Base-by-base conservation (phyloP, 2,113 vertebrate genomes). In the Columba janthina region DNA sequence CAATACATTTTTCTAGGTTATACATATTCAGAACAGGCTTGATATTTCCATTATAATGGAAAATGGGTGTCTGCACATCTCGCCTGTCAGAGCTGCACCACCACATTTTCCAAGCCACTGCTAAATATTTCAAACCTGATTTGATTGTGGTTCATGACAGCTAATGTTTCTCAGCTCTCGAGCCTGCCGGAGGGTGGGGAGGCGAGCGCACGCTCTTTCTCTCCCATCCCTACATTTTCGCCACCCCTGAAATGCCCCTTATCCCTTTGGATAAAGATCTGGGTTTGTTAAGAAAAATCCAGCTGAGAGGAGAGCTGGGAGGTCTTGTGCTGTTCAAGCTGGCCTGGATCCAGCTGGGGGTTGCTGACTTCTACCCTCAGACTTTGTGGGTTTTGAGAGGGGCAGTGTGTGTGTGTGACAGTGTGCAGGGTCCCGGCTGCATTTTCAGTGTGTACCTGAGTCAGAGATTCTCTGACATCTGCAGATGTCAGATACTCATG, bases 81-180 rank as follows among this genome's bases (percentile, higher is more conserved):
- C 93, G 97, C 98, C 98, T 99, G 99, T 99, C 99, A 99, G 98
- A 98, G 98, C 98, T 98, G 98, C 98, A 98, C 98, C 98, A 97
- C 98, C 96, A 97, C 98, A 98, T 99, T 99, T 99, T 99, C 99
- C 99, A 97, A 99, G 98, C 98, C 99, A 99, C 98, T 99, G 99
- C 99, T 99, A 99, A 99, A 99, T 99, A 99, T 99, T 99, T 99
- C 99, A 98, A 98, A 99, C 98, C 98, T 98, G 98, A 99, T 99
- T 99, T 99, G 98, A 99, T 99, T 99, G 99, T 99, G 98, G 98
- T 98, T 99, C 97, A 96, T 99, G 99, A 99, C 98, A 99, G 98
- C 97, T 98, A 97, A 98, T 98, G 98, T 98, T 98, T 98, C 98
- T 98, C 96, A 96, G 98, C 97, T 98, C 97, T 93, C 85, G 94